These are phyloP conservation scores for Achlya flavicornis DNA, from an alignment of 2,888 invertebrate species.

Conservation along the genomic window DNA sequence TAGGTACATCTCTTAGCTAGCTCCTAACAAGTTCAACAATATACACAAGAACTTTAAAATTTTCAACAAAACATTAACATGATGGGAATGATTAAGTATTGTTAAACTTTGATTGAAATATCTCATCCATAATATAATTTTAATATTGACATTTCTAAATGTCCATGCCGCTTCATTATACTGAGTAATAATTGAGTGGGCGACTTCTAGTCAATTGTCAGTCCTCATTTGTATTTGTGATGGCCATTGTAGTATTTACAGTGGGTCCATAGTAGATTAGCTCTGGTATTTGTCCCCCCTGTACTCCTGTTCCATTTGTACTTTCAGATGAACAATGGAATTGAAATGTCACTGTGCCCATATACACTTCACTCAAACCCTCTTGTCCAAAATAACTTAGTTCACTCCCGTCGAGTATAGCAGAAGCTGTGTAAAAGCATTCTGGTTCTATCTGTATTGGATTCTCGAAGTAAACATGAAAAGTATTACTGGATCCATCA, in stretches of 20 bases:
- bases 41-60: conserved; percentile 64
- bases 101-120: conserved; percentile 16
- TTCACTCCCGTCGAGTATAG: conserved; percentile 95
- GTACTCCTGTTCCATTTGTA: conserved; percentile 98
- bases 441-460: conserved; percentile 96
- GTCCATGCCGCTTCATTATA: conserved; percentile 46
- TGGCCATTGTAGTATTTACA: conserved; percentile 69
- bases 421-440: conserved; percentile 97
- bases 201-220: conserved; percentile 68
- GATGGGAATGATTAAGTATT: conserved; percentile 64
- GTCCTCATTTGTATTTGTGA: conserved; percentile 77
- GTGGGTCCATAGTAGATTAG: conserved; percentile 97
- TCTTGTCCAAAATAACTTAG: conserved; percentile 98
- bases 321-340: conserved; percentile 99
- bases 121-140: conserved; percentile 34
- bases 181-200: conserved; percentile 63
- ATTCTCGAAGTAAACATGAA: conserved; percentile 92
- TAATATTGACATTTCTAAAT: conserved; percentile 33
- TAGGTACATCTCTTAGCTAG: conserved; percentile 65
- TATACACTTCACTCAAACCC: conserved; percentile 96
- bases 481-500: conserved; percentile 97
- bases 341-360: conserved; percentile 97
- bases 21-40: conserved; percentile 69
- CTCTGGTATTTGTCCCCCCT: conserved; percentile 98
- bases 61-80: conserved; percentile 62